Evolutionary conservation across 2,113 vertebrate genomes (phyloP), one percentile per base, ranked within the genome.

Genomic region (Otus sunia): DNA sequence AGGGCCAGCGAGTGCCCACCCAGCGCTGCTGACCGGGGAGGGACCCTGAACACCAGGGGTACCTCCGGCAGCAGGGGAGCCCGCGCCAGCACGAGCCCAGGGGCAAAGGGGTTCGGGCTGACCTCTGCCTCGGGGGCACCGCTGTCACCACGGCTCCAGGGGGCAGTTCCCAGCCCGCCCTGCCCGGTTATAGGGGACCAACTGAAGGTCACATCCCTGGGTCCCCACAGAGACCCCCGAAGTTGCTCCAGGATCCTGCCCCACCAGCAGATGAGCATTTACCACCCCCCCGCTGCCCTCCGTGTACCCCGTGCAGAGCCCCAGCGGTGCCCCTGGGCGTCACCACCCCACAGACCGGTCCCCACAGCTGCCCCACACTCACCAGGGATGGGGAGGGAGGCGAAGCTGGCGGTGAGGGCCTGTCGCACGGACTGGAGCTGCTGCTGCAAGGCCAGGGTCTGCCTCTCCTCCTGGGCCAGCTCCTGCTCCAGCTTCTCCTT

Each of bases 401-500:
- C 98, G 2, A 99, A 98, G 97, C 98, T 99, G 98, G 97, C 97
- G 3, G 99, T 98, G 68, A 99, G 96, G 11, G 99, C 99, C 96
- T 99, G 99, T 69, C 99, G 99, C 94, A 99, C 99, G 0, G 99
- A 98, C 97, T 99, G 98, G 45, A 99, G 97, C 93, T 99, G 99
- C 96, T 99, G 98, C 94, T 99, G 99, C 92, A 99, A 97, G 18
- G 98, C 98, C 97, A 99, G 98, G 2, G 99, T 99, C 64, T 99
- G 98, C 83, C 98, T 98, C 98, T 99, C 99, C 78, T 99, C 99
- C 96, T 99, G 98, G 1, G 98, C 99, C 96, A 99, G 97, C 93
- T 99, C 99, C 49, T 99, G 99, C 97, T 99, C 99, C 96, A 99
- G 97, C 26, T 99, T 98, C 98, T 99, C 99, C 96, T 99, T 99